Evolutionary conservation across 2,797 vertebrate genomes (phyloP).

Genomic region (Pseudotriccus pelzelni): DNA sequence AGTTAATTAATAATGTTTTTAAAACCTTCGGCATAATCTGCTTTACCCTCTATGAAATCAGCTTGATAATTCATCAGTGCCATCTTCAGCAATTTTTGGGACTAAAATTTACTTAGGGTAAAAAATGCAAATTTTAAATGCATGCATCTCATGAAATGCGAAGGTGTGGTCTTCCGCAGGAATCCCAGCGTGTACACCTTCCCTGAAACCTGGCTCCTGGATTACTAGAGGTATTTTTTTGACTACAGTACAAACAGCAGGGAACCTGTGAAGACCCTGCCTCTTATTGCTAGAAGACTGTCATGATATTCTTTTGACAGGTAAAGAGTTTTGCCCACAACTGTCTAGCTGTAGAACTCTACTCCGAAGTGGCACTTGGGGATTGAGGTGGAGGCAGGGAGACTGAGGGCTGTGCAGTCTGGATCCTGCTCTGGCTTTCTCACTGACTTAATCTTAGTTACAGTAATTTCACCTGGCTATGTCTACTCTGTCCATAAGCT

Average conservation of each 20-base stretch:
- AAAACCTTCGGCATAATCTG: not conserved
- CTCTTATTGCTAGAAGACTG: not conserved
- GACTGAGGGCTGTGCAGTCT: rapidly evolving
- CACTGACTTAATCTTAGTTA: not conserved
- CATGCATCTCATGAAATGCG: not conserved
- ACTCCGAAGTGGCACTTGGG: not conserved
- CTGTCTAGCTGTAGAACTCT: not conserved
- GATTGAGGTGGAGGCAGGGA: not conserved
- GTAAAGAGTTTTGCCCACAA: not conserved
- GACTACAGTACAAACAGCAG: not conserved
- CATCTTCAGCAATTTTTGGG: not conserved
- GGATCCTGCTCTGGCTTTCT: not conserved
- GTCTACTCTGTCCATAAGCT: not conserved
- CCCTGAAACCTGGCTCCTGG: not conserved
- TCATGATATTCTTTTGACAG: not conserved
- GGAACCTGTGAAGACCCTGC: not conserved
- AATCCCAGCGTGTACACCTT: not conserved
- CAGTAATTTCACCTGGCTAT: not conserved
- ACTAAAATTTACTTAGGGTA: not conserved
- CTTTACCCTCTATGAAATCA: not conserved
- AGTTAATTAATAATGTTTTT: not conserved
- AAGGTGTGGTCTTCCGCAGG: not conserved
- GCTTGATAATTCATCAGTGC: not conserved
- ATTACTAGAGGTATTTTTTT: not conserved
- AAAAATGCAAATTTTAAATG: not conserved